A percentile compares a stretch with the other conserved stretches of the same genome.
phyloP scores from a whole-genome alignment of 2,113 vertebrate genomes.

The Daboia siamensis region DNA sequence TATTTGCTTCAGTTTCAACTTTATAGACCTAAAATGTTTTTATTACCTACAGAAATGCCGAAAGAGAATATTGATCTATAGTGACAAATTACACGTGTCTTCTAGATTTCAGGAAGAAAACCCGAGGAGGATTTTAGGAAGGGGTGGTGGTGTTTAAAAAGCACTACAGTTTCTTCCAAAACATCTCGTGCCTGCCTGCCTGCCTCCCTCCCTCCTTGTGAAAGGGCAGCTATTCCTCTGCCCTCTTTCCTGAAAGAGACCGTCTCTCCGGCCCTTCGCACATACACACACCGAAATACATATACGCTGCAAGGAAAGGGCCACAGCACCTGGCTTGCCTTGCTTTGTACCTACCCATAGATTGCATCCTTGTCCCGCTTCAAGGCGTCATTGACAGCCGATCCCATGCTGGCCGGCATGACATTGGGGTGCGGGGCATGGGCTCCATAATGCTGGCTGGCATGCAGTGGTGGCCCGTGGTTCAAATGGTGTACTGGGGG shows the following conservation, averaged over 20 bases:
- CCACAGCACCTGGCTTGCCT: constrained; percentile 26
- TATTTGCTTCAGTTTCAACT: neutral
- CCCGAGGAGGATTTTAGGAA: neutral
- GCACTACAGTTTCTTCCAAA: neutral
- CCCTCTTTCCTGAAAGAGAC: neutral
- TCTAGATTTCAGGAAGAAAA: neutral
- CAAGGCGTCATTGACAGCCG: constrained; percentile 99
- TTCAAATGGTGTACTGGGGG: constrained; percentile 98
- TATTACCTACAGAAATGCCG: neutral
- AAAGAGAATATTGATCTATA: neutral
- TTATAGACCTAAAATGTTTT: neutral
- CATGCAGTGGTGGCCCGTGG: constrained; percentile 97
- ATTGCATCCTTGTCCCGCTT: constrained; percentile 99
- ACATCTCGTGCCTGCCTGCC: constrained; percentile 3
- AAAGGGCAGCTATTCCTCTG: neutral
- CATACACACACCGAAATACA: neutral
- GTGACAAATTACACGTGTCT: neutral
- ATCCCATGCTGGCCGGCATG: constrained; percentile 98
- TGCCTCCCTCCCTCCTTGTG: neutral
- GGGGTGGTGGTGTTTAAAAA: neutral
- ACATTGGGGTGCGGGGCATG: constrained; percentile 98
- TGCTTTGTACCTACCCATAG: constrained; percentile 85
- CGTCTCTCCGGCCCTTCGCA: neutral
- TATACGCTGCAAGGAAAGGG: constrained; percentile 21
- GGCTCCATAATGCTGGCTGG: constrained; percentile 97